A percentile compares a stretch with the other conserved stretches of the same genome.
phyloP scores from a whole-genome alignment of 2,888 invertebrate genomes.

The Azorinus chamasolen region DNA sequence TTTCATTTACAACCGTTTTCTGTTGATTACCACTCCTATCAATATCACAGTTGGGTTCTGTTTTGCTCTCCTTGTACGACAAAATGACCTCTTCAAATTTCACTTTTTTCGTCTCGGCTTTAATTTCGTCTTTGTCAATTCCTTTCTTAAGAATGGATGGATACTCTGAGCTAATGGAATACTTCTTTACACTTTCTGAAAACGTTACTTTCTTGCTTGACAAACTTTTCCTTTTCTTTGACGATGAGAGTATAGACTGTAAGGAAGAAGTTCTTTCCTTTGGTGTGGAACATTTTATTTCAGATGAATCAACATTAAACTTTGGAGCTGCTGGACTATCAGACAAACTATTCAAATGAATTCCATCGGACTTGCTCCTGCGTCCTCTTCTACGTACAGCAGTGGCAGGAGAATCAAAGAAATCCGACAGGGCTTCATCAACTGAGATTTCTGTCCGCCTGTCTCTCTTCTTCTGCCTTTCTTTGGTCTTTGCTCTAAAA shows the following conservation, averaged over 20 bases:
- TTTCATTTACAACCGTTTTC: too few species aligned
- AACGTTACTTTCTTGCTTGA: slow-evolving; percentile 61
- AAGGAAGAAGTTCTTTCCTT: slow-evolving; percentile 15
- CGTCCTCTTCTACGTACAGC: slow-evolving; percentile 57
- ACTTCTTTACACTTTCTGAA: slow-evolving; percentile 43
- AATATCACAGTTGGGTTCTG: not conserved
- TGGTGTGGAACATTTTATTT: slow-evolving; percentile 40
- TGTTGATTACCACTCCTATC: not conserved
- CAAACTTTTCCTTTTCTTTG: slow-evolving; percentile 43
- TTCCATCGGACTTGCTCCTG: slow-evolving; percentile 38
- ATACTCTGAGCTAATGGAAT: slow-evolving; percentile 3
- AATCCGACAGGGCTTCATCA: slow-evolving; percentile 67
- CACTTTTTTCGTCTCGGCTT: not conserved
- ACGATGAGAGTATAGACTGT: slow-evolving; percentile 65
- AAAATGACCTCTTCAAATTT: slow-evolving; percentile 13
- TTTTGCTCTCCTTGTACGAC: not conserved
- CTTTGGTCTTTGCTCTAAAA: slow-evolving; percentile 9
- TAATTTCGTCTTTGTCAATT: not conserved
- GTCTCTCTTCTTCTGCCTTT: not conserved
- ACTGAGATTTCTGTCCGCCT: slow-evolving; percentile 33
- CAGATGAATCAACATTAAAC: not conserved
- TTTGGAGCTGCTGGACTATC: not conserved
- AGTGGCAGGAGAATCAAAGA: slow-evolving; percentile 72
- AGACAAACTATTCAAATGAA: too few species aligned
- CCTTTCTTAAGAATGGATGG: slow-evolving; percentile 12